Percentiles rank a stretch among this genome's conserved stretches.
These are phyloP conservation scores for Sebastes diploproa DNA, from an alignment of 2,797 vertebrate genomes.

Conservation along the genomic window DNA sequence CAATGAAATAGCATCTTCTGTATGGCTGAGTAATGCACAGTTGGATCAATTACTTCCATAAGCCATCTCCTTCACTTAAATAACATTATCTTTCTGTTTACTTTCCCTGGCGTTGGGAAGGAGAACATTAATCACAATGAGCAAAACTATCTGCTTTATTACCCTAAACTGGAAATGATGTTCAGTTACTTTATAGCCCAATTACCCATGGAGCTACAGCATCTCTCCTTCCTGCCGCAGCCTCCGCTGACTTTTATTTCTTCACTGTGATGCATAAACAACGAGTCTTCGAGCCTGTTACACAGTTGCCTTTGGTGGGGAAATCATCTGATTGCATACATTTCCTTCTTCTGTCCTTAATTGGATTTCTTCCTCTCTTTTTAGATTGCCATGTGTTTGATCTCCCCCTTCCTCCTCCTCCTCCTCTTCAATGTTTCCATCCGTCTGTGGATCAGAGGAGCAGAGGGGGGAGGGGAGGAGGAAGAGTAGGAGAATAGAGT, in stretches of 20 bases:
- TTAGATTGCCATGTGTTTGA: slow-evolving; percentile 59
- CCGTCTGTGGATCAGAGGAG: slow-evolving; percentile 45
- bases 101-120: neutral
- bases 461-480: slow-evolving; percentile 24
- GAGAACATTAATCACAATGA: slow-evolving; percentile 10
- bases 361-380: slow-evolving; percentile 63
- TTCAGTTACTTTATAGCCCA: slow-evolving; percentile 40
- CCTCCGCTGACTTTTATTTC: slow-evolving; percentile 35
- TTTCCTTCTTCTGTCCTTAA: slow-evolving; percentile 57
- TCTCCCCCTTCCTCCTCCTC: slow-evolving; percentile 21
- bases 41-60: neutral
- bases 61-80: neutral
- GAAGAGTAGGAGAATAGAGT: slow-evolving; percentile 27
- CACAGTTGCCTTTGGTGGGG: slow-evolving; percentile 51
- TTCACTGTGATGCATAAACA: slow-evolving; percentile 66
- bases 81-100: neutral
- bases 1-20: neutral
- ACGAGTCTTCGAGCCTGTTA: slow-evolving; percentile 49
- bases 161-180: slow-evolving; percentile 10
- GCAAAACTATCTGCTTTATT: slow-evolving; percentile 20
- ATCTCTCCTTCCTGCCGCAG: slow-evolving; percentile 6
- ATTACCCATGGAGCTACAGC: slow-evolving; percentile 16
- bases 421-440: slow-evolving; percentile 6
- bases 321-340: slow-evolving; percentile 63
- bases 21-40: neutral